phyloP scores from a whole-genome alignment of 2,797 vertebrate genomes.

The Hafferia zeledoni region DNA sequence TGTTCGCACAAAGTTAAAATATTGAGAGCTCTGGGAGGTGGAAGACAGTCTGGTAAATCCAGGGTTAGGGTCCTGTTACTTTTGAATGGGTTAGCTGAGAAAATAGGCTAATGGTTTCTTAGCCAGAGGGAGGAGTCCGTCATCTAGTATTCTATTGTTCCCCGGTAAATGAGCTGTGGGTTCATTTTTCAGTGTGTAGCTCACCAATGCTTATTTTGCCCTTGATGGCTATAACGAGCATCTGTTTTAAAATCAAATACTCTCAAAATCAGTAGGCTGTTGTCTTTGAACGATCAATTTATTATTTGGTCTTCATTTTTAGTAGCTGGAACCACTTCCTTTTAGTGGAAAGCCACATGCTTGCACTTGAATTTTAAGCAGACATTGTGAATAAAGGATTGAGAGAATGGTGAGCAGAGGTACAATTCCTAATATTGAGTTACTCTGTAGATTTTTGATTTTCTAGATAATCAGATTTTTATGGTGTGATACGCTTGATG shows the following conservation, averaged over 20 bases:
- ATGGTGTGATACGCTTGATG: background rate
- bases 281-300: background rate
- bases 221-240: background rate
- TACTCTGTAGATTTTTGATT: background rate
- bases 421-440: background rate
- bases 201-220: background rate
- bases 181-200: slow-evolving; percentile 3
- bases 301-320: background rate
- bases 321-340: slow-evolving; percentile 5
- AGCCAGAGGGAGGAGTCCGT: slow-evolving; percentile 50
- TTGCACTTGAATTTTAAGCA: slow-evolving; percentile 22
- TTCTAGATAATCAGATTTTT: background rate
- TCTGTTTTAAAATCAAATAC: slow-evolving; percentile 10
- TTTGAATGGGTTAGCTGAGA: background rate
- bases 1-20: background rate
- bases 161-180: slow-evolving; percentile 32
- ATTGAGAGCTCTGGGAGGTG: background rate
- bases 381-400: slow-evolving; percentile 26
- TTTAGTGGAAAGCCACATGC: background rate
- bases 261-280: background rate
- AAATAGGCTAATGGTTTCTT: slow-evolving; percentile 52
- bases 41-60: background rate
- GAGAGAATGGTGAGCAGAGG: background rate
- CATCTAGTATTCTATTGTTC: slow-evolving; percentile 46
- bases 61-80: background rate